These are phyloP conservation scores for Lates japonicus DNA, from an alignment of 2,797 vertebrate species.

Conservation along the genomic window DNA sequence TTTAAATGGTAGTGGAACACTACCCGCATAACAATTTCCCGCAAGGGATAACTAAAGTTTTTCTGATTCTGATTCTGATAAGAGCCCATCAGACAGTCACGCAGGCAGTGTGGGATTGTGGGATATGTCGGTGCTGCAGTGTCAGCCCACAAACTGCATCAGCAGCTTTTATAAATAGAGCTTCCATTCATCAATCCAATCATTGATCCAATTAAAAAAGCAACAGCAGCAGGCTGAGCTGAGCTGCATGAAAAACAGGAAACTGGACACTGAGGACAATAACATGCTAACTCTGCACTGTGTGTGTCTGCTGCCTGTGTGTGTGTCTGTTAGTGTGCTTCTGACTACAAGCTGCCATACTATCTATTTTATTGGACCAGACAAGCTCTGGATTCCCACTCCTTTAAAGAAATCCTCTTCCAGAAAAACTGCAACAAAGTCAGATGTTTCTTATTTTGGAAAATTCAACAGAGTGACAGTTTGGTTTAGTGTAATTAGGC, in stretches of 20 bases:
- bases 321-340: neutral
- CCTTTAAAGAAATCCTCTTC: neutral
- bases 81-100: neutral
- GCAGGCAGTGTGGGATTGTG: slow-evolving; percentile 9
- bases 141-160: slow-evolving; percentile 24
- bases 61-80: too few species aligned
- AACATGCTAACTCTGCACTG: slow-evolving; percentile 5
- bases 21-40: too few species aligned
- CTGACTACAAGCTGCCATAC: neutral
- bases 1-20: too few species aligned
- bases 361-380: neutral
- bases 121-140: neutral
- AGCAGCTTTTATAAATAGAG: slow-evolving; percentile 47
- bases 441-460: neutral
- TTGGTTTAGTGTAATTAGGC: too few species aligned
- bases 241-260: slow-evolving; percentile 10
- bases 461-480: too few species aligned
- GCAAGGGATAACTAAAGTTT: too few species aligned
- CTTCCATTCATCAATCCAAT: slow-evolving; percentile 45
- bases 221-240: slow-evolving; percentile 20
- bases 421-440: neutral
- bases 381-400: neutral
- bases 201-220: slow-evolving; percentile 54
- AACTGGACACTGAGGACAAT: neutral
- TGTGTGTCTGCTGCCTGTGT: neutral